These are phyloP conservation scores for Aviceda subcristata DNA, from an alignment of 2,113 vertebrate species.

Conservation along the genomic window DNA sequence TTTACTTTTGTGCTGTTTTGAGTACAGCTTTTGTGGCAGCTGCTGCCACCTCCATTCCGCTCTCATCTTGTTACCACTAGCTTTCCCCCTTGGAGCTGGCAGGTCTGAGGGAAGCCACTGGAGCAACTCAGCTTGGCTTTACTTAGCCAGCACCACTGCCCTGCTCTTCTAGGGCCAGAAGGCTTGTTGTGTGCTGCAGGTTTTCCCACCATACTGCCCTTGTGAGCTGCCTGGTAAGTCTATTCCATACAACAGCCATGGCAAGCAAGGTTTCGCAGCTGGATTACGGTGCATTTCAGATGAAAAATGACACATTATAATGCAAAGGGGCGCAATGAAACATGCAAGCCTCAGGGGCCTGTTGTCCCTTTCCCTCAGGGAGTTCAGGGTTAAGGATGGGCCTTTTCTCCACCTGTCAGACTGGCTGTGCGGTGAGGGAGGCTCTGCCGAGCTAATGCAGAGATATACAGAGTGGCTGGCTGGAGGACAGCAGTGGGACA, in stretches of 20 bases:
- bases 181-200: fast-evolving
- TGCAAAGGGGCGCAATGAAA: neutral
- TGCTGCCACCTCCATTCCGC: neutral
- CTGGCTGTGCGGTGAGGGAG: neutral
- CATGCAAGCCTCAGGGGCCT: fast-evolving
- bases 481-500: neutral
- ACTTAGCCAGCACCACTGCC: neutral
- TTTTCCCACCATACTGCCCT: neutral
- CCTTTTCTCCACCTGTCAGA: neutral
- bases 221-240: neutral
- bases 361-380: neutral
- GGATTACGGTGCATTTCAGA: neutral
- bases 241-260: neutral
- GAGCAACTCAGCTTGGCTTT: neutral
- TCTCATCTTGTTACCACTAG: neutral
- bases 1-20: neutral
- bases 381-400: neutral
- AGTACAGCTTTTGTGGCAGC: neutral
- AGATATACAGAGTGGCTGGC: fast-evolving
- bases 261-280: neutral
- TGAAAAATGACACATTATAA: neutral
- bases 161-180: neutral
- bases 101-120: neutral
- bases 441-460: neutral
- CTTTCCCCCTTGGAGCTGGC: neutral